Evolutionary conservation across 2,888 invertebrate species (phyloP).

Genomic region (Ariolimax columbianus): DNA sequence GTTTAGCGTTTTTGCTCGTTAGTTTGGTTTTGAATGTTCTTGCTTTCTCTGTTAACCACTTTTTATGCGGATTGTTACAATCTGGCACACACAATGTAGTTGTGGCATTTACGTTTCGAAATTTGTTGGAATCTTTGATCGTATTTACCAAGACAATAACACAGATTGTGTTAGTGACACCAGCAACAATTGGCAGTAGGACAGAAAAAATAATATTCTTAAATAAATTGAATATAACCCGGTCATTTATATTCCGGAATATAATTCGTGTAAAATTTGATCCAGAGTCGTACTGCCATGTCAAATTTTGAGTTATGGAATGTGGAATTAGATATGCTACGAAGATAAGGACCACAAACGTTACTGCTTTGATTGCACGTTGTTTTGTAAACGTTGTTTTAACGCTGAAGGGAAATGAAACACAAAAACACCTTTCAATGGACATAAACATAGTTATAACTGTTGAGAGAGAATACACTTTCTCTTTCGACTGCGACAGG

Average conservation of each 20-base stretch:
- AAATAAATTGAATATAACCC: background rate
- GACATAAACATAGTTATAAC: conserved; percentile 4
- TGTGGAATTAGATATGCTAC: background rate
- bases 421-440: conserved; percentile 13
- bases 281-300: background rate
- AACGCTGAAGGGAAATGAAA: conserved; percentile 1
- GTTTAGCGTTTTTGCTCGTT: background rate
- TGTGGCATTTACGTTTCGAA: background rate
- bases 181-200: background rate
- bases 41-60: background rate
- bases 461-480: background rate
- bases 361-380: background rate
- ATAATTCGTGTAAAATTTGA: background rate
- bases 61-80: background rate
- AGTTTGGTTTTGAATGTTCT: background rate
- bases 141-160: background rate
- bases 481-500: background rate
- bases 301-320: background rate
- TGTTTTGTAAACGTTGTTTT: background rate
- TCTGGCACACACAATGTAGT: background rate
- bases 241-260: background rate
- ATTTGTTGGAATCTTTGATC: background rate
- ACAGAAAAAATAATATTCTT: background rate
- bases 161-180: conserved; percentile 2
- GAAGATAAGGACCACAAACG: background rate